phyloP scores from a whole-genome alignment of 2,888 invertebrate species.

The Cybosia mesomella region DNA sequence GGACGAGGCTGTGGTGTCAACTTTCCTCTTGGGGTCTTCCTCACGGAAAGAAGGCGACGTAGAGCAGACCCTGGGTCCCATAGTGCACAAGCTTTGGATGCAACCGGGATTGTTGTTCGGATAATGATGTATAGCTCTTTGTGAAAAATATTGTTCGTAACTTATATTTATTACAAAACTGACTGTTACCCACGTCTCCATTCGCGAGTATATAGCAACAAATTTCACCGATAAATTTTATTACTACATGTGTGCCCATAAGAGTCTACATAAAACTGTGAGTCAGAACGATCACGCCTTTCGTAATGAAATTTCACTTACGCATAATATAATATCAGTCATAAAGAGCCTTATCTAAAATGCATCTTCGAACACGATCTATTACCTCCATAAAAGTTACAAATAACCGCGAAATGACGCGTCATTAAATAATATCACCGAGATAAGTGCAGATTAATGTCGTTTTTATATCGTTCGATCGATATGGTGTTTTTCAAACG shows the following conservation, averaged over 20 bases:
- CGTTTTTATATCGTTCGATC: constrained; percentile 80
- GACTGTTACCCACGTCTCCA: background rate
- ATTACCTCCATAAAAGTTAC: constrained; percentile 79
- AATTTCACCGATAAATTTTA: constrained; percentile 16
- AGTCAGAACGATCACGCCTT: constrained; percentile 35
- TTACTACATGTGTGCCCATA: constrained; percentile 29
- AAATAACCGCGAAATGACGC: constrained; percentile 84
- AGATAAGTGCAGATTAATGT: constrained; percentile 86
- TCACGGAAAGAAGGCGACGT: background rate
- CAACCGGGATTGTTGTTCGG: background rate
- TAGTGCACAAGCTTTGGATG: background rate
- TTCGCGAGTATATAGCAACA: background rate
- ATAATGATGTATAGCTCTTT: background rate
- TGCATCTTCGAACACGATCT: constrained; percentile 69
- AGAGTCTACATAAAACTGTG: constrained; percentile 27
- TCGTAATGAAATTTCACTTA: constrained; percentile 66
- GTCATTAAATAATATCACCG: constrained; percentile 84
- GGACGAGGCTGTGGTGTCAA: too few species aligned
- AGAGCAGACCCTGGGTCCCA: background rate
- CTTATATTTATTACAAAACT: background rate
- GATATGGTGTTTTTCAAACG: constrained; percentile 70
- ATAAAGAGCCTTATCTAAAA: constrained; percentile 76
- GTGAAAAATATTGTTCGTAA: background rate
- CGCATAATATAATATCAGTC: constrained; percentile 58
- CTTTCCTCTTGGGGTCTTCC: too few species aligned